Evolutionary conservation across 37 sponge, comb jelly and placozoan genomes (phyloP).

Genomic region (Cladorhizidae sp.): DNA sequence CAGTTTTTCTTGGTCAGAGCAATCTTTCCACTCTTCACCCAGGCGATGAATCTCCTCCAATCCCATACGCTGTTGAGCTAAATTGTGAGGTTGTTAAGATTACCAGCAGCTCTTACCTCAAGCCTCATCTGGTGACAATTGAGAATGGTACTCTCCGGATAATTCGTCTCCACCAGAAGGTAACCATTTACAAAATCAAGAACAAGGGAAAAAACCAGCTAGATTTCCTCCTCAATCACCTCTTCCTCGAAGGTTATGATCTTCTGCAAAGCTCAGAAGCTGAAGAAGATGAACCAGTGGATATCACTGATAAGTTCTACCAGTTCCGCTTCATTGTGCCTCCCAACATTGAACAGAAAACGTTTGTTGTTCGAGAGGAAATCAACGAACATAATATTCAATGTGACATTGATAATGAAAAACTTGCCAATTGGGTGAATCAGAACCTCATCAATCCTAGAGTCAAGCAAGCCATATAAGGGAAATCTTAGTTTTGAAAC

Average conservation of each 20-base stretch:
- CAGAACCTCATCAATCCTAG: constrained; percentile 29
- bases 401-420: constrained; percentile 21
- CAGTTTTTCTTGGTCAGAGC: too few relatives aligned
- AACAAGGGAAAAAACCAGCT: constrained; percentile 73
- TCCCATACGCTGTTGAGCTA: too few relatives aligned
- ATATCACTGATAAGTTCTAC: constrained; percentile 88
- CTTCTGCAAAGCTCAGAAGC: constrained; percentile 66
- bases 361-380: constrained; percentile 68
- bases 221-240: constrained; percentile 90
- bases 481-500: constrained; percentile 18
- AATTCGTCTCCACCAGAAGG: constrained; percentile 47
- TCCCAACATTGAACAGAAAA: constrained; percentile 74
- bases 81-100: too few relatives aligned
- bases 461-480: constrained; percentile 29
- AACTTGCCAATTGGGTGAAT: constrained; percentile 18
- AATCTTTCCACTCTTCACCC: constrained; percentile 83
- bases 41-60: too few relatives aligned
- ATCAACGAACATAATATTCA: constrained; percentile 29
- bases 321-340: constrained; percentile 84
- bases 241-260: constrained; percentile 84
- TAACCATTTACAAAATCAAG: constrained; percentile 66
- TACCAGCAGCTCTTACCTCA: too few relatives aligned
- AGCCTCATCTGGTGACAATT: constrained; percentile 49
- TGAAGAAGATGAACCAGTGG: constrained; percentile 91
- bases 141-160: constrained; percentile 40